phyloP scores from a whole-genome alignment of 2,888 invertebrate species.

The Xylocampa areola region DNA sequence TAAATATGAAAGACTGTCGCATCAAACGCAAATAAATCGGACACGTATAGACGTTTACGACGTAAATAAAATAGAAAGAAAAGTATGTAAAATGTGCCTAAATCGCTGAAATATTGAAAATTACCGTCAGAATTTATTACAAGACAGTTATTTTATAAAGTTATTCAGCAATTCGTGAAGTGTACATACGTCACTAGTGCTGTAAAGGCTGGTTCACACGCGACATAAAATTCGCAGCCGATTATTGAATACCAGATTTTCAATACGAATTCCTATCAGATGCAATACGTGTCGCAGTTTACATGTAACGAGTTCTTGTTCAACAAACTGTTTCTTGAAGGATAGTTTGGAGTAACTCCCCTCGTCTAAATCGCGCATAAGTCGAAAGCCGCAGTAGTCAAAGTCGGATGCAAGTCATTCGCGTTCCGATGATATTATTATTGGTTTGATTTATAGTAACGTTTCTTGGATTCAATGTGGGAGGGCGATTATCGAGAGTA shows the following conservation, averaged over 20 bases:
- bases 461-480: slow-evolving; percentile 77
- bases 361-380: too few species aligned
- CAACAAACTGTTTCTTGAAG: too few species aligned
- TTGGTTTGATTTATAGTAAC: slow-evolving; percentile 81
- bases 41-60: slow-evolving; percentile 6
- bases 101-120: slow-evolving; percentile 2
- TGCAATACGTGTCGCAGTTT: too few species aligned
- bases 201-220: too few species aligned
- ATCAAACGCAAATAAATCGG: slow-evolving; percentile 17
- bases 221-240: too few species aligned
- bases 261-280: too few species aligned
- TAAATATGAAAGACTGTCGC: slow-evolving; percentile 9
- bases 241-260: too few species aligned
- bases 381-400: slow-evolving; percentile 42
- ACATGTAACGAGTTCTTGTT: too few species aligned
- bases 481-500: slow-evolving; percentile 79
- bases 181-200: slow-evolving; percentile 46
- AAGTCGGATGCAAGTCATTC: slow-evolving; percentile 65
- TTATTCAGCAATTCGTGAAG: slow-evolving; percentile 42
- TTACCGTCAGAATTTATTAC: slow-evolving; percentile 5
- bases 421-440: slow-evolving; percentile 82
- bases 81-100: slow-evolving; percentile 2
- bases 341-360: too few species aligned
- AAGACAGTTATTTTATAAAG: slow-evolving; percentile 15
- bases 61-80: slow-evolving; percentile 6